These are phyloP conservation scores for Smithornis capensis DNA, from an alignment of 2,113 vertebrate genomes.

Conservation along the genomic window DNA sequence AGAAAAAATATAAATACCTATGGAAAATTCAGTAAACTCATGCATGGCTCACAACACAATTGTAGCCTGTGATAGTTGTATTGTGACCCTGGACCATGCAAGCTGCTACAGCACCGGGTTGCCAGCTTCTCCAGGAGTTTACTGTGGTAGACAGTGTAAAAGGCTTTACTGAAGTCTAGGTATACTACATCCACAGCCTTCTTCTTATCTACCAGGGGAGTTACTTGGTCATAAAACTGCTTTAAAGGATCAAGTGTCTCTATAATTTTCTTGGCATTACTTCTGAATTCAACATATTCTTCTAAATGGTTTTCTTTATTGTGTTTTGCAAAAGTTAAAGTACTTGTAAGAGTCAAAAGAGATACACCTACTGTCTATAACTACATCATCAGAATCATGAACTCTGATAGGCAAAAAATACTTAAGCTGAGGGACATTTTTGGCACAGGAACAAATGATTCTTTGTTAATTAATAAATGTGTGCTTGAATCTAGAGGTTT, in stretches of 20 bases:
- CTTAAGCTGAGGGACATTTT: background rate
- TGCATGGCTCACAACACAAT: too few relatives aligned
- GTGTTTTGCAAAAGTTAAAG: background rate
- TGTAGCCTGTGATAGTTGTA: too few relatives aligned
- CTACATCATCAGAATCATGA: background rate
- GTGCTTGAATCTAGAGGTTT: background rate
- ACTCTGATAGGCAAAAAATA: background rate
- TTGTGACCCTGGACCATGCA: too few relatives aligned
- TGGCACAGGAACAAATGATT: background rate
- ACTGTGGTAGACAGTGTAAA: too few relatives aligned
- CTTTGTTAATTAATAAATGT: background rate
- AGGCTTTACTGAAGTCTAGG: too few relatives aligned
- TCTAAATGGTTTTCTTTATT: background rate
- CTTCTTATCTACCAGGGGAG: too few relatives aligned
- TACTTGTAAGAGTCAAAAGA: background rate
- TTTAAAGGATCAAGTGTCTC: background rate
- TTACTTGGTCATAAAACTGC: too few relatives aligned
- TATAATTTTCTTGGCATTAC: background rate
- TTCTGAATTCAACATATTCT: background rate
- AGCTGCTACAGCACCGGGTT: too few relatives aligned
- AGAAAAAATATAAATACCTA: too few relatives aligned
- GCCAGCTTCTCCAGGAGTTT: too few relatives aligned
- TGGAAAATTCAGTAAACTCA: too few relatives aligned
- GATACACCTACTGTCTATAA: background rate
- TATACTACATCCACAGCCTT: too few relatives aligned